phyloP scores from a whole-genome alignment of 2,113 vertebrate genomes.

The Neogale vison region DNA sequence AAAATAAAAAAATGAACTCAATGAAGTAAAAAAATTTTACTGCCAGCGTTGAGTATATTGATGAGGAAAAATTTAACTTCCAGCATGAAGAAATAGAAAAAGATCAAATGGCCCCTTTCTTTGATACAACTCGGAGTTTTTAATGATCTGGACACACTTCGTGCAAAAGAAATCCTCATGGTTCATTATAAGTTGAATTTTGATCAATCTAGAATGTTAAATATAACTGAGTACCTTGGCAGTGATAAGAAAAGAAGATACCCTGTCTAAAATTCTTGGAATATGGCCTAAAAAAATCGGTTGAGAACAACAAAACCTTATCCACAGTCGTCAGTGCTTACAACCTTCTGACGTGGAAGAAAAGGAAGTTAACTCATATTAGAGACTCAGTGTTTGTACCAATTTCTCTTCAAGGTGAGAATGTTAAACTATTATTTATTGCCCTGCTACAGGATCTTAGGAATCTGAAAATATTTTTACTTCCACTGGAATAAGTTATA shows the following conservation, averaged over 20 bases:
- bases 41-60: not conserved
- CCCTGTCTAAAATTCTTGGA: not conserved
- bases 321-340: not conserved
- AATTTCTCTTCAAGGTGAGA: constrained; percentile 49
- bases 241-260: not conserved
- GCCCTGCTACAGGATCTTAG: not conserved
- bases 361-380: constrained; percentile 46
- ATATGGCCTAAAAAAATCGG: not conserved
- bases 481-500: constrained; percentile 43
- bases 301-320: constrained; percentile 5
- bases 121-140: not conserved
- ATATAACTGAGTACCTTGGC: constrained; percentile 17
- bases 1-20: not conserved
- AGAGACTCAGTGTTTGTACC: not conserved
- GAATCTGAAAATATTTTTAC: constrained; percentile 48
- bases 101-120: not conserved
- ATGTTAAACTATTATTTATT: constrained; percentile 62
- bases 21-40: not conserved
- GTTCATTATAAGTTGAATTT: constrained; percentile 12
- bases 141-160: not conserved
- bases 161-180: not conserved
- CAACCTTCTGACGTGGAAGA: constrained; percentile 20
- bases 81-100: not conserved
- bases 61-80: not conserved
- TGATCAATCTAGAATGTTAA: constrained; percentile 41